A percentile compares a stretch with the other conserved stretches of the same genome.
These are phyloP conservation scores for Drosophila melanogaster DNA, from an alignment of 1,140 invertebrate species.

Conservation along the genomic window DNA sequence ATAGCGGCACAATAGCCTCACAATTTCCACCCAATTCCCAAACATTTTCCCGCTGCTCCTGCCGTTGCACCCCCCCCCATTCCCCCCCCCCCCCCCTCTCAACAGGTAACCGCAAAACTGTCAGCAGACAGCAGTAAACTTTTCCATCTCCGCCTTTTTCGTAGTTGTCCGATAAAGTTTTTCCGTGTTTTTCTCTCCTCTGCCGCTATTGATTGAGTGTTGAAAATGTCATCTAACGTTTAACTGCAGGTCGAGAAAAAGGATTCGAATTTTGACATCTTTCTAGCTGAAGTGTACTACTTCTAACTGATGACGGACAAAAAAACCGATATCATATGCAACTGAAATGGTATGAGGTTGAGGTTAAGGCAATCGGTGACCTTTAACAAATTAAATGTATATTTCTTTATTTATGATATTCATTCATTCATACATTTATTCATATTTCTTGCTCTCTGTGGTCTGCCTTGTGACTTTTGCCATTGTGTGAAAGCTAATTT, in stretches of 20 bases:
- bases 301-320: not conserved
- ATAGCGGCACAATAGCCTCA: conserved; percentile 14
- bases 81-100: too few species aligned
- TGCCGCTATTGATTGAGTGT: conserved; percentile 29
- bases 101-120: conserved; percentile 30
- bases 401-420: too few species aligned
- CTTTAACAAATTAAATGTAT: too few species aligned
- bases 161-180: conserved; percentile 29
- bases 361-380: too few species aligned
- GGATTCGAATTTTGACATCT: not conserved
- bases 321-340: not conserved
- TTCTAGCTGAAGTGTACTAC: not conserved
- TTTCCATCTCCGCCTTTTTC: conserved; percentile 22
- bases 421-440: too few species aligned
- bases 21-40: conserved; percentile 1
- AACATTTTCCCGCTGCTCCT: not conserved
- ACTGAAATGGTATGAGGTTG: too few species aligned
- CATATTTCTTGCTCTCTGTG: not conserved
- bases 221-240: conserved; percentile 28
- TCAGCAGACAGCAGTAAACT: conserved; percentile 30
- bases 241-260: conserved; percentile 21
- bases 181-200: conserved; percentile 34
- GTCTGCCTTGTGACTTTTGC: not conserved
- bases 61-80: too few species aligned
- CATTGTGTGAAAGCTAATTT: conserved; percentile 15